Percentiles rank a stretch among this genome's conserved stretches.
Conservation (phyloP, 2,113 vertebrate species). For the Boulengeromyrus knoepffleri region DNA sequence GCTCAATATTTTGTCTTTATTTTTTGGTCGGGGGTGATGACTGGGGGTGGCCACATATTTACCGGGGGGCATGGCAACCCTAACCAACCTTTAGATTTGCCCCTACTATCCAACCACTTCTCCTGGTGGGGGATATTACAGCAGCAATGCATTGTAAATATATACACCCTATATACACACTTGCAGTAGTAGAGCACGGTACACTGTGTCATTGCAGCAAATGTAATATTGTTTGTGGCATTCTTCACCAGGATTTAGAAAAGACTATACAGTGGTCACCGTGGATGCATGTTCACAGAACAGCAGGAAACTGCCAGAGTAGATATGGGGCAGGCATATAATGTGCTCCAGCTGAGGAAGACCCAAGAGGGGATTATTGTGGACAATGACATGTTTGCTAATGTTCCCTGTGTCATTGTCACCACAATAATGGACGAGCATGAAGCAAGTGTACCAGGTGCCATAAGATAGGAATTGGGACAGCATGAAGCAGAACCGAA, state of each 20-base stretch:
- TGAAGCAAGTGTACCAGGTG: background rate
- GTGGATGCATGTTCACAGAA: background rate
- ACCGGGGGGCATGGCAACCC: background rate
- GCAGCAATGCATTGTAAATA: background rate
- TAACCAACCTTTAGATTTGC: background rate
- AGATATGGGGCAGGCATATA: background rate
- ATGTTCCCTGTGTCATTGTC: background rate
- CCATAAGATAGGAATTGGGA: background rate
- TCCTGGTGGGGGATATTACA: background rate
- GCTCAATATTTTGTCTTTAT: background rate
- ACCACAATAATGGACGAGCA: background rate
- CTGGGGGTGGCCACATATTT: background rate
- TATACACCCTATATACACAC: background rate
- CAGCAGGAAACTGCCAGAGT: background rate
- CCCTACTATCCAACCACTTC: background rate
- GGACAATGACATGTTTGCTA: slow-evolving; percentile 7
- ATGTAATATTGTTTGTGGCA: background rate
- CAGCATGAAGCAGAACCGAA: background rate
- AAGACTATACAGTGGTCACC: background rate
- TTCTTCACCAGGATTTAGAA: background rate
- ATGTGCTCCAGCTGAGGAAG: background rate
- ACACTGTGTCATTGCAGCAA: background rate
- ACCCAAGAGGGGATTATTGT: background rate
- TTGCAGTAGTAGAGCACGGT: background rate
- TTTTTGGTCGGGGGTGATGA: background rate